Percentiles rank a stretch among this genome's conserved stretches.
Evolutionary conservation across 1,140 invertebrate species (phyloP).

Genomic region (Hirudo medicinalis): DNA sequence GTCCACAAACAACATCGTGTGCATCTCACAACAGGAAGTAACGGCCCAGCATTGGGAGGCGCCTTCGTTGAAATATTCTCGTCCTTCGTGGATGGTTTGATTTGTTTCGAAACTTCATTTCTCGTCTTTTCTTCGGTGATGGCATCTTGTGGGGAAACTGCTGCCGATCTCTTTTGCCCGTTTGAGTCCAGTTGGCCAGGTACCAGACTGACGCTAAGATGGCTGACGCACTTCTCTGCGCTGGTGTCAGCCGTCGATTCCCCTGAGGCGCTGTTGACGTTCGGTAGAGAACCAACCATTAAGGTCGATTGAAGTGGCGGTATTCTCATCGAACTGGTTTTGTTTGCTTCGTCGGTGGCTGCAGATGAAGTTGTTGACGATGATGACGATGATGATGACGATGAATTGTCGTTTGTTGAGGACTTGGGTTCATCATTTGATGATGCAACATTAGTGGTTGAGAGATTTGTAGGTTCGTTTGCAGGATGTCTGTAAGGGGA

Average conservation of each 20-base stretch:
- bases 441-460: not conserved
- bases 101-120: too few species aligned
- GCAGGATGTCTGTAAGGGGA: conserved; percentile 1
- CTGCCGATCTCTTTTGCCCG: not conserved
- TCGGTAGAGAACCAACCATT: not conserved
- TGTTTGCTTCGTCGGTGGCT: not conserved
- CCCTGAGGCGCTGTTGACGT: not conserved
- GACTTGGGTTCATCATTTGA: not conserved
- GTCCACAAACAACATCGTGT: too few species aligned
- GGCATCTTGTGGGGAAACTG: not conserved
- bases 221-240: conserved; percentile 1
- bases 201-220: conserved; percentile 7
- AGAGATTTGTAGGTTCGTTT: not conserved
- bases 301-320: not conserved
- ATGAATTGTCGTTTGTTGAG: not conserved
- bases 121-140: not conserved
- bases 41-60: too few species aligned
- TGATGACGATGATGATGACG: not conserved
- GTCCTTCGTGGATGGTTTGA: too few species aligned
- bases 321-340: not conserved
- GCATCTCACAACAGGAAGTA: too few species aligned
- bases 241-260: not conserved
- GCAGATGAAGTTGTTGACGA: not conserved
- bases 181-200: not conserved
- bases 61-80: too few species aligned